Evolutionary conservation across 2,888 invertebrate genomes (phyloP), one percentile per base, ranked within the genome.

Genomic region (Melinaea marsaeus): DNA sequence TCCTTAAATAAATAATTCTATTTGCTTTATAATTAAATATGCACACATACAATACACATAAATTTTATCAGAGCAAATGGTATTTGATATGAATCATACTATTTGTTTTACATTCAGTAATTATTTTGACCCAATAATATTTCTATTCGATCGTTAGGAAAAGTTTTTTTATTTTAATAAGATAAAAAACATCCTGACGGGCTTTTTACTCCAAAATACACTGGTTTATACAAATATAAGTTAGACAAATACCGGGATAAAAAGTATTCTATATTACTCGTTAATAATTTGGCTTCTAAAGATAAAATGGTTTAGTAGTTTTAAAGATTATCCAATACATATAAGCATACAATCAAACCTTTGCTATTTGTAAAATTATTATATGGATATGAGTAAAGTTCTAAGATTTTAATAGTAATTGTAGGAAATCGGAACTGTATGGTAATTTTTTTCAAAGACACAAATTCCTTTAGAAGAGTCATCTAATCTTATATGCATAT

Each of bases 401-500:
- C 22, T 22, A 22, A 22, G 22, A 22, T n/a, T 34, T 63, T 9
- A 42, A 3, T 42, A 42, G 9, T 6, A 51, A 51, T n/a, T 51
- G 22, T 32, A 32, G n/a, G 11, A 51, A 32, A 32, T 32, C 7
- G 51, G n/a, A 51, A 32, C 51, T 32, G n/a, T 51, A 46, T 45
- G 57, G 57, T 51, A 42, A 57, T 51, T 32, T 58, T 55, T 45
- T 64, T 73, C 74, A 72, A 71, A 72, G 70, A 70, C 68, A 66
- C 66, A 68, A 66, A 72, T 60, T 77, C 75, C 78, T 76, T 76
- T 71, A 74, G 69, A 63, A 57, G 67, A 58, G 69, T 71, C 69
- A 65, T 64, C 79, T 80, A 78, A 79, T 77, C 70, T 71, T 64
- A 69, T 75, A 79, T 79, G 79, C 77, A 75, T 69, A 71, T 74